Evolutionary conservation across 2,888 invertebrate genomes (phyloP).

Genomic region (Temnothorax ravouxi): DNA sequence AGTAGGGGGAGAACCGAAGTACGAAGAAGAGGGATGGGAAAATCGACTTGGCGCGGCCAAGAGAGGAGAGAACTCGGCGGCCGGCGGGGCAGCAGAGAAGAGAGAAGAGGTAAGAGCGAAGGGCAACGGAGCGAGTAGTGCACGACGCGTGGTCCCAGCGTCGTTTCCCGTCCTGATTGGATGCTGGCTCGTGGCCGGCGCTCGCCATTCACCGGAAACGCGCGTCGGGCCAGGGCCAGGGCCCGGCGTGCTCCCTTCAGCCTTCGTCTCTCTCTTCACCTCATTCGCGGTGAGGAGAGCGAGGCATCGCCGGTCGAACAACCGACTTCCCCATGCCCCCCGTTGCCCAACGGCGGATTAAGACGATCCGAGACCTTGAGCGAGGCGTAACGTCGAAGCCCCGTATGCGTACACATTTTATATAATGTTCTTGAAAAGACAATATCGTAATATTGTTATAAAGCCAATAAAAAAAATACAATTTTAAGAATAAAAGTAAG

Average conservation of each 20-base stretch:
- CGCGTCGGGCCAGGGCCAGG: constrained; percentile 58
- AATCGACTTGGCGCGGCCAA: constrained; percentile 13
- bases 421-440: background rate
- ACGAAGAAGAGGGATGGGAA: background rate
- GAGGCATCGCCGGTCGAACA: constrained; percentile 71
- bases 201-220: constrained; percentile 77
- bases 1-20: constrained; percentile 34
- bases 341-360: constrained; percentile 49
- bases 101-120: constrained; percentile 34
- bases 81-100: background rate
- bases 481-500: background rate
- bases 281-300: constrained; percentile 83
- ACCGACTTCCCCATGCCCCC: constrained; percentile 9
- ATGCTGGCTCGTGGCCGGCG: constrained; percentile 86
- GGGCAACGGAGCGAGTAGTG: constrained; percentile 56
- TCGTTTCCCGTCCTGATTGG: constrained; percentile 85
- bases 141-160: constrained; percentile 84
- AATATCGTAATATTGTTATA: background rate
- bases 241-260: constrained; percentile 69
- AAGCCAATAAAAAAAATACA: background rate
- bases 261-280: constrained; percentile 69
- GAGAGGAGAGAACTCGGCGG: background rate
- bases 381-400: constrained; percentile 13
- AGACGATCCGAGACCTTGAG: constrained; percentile 50
- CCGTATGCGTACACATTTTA: constrained; percentile 23